Conservation (phyloP, 2,797 vertebrate genomes). For the Parambassis ranga region DNA sequence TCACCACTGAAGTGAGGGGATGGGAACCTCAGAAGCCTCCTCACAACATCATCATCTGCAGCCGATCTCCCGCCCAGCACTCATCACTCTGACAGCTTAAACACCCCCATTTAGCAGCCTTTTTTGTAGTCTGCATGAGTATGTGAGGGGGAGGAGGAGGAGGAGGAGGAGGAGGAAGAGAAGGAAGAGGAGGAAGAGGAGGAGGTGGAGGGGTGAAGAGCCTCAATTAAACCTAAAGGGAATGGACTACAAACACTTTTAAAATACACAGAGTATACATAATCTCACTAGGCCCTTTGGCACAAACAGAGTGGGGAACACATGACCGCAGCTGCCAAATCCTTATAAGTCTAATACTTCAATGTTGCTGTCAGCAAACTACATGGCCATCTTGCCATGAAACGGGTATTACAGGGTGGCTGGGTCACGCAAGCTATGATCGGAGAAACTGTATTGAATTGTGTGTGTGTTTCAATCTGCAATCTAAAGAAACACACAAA, state of each 20-base stretch:
- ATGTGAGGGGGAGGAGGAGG: constrained; percentile 5
- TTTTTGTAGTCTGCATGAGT: constrained; percentile 13
- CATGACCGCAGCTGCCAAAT: constrained; percentile 37
- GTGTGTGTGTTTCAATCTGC: not conserved
- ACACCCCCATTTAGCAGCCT: constrained; percentile 61
- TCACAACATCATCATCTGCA: constrained; percentile 55
- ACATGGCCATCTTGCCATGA: not conserved
- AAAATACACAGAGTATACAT: no score
- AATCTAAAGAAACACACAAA: constrained; percentile 6
- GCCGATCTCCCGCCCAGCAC: constrained; percentile 40
- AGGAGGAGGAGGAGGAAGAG: not conserved
- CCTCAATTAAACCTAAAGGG: constrained; percentile 18
- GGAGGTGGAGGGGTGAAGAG: not conserved
- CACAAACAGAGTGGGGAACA: constrained; percentile 16
- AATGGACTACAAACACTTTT: not conserved
- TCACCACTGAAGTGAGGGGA: constrained; percentile 52
- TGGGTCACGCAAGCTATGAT: constrained; percentile 14
- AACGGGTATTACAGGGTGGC: not conserved
- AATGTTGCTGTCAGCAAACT: constrained; percentile 32
- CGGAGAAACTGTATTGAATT: constrained; percentile 7
- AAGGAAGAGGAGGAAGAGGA: not conserved
- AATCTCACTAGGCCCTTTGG: not conserved
- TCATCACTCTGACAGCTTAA: constrained; percentile 71
- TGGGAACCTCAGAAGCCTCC: constrained; percentile 49
- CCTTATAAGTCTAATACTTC: constrained; percentile 33